These are phyloP conservation scores for Drosophila acutilabella DNA, from an alignment of 2,888 invertebrate species.

Conservation along the genomic window DNA sequence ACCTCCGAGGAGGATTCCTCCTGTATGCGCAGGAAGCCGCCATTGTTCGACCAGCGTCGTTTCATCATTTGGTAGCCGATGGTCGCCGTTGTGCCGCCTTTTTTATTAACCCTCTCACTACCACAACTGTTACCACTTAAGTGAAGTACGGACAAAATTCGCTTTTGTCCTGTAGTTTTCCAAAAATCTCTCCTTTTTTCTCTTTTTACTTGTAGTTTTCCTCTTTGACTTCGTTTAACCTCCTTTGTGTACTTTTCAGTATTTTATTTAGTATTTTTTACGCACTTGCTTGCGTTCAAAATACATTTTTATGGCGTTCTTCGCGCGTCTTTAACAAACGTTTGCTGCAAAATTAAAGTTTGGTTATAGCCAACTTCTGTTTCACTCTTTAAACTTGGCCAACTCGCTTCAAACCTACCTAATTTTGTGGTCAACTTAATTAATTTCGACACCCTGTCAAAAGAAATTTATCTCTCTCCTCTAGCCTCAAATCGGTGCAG, in stretches of 20 bases:
- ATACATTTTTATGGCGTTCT: conserved; percentile 69
- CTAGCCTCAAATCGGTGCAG: conserved; percentile 1
- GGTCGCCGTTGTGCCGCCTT: conserved; percentile 74
- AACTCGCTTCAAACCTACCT: conserved; percentile 51
- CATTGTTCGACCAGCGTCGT: conserved; percentile 92
- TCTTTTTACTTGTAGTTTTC: not conserved
- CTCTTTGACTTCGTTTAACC: not conserved
- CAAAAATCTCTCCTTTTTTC: not conserved
- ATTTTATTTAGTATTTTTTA: conserved; percentile 70
- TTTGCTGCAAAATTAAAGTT: conserved; percentile 63
- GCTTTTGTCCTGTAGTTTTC: conserved; percentile 34
- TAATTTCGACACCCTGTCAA: conserved; percentile 20
- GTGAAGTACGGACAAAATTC: conserved; percentile 37
- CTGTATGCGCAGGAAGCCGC: conserved; percentile 89
- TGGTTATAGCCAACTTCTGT: conserved; percentile 21
- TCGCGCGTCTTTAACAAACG: conserved; percentile 36
- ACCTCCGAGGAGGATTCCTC: conserved; percentile 92
- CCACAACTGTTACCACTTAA: conserved; percentile 1
- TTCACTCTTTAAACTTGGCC: conserved; percentile 8
- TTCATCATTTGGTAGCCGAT: conserved; percentile 87
- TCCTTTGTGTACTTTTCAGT: not conserved
- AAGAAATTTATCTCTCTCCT: conserved; percentile 18
- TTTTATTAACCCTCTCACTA: conserved; percentile 18
- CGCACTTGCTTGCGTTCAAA: conserved; percentile 80
- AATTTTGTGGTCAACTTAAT: conserved; percentile 57